Evolutionary conservation across 2,797 vertebrate genomes (phyloP).

Genomic region (Amblyopsis hoosieri): DNA sequence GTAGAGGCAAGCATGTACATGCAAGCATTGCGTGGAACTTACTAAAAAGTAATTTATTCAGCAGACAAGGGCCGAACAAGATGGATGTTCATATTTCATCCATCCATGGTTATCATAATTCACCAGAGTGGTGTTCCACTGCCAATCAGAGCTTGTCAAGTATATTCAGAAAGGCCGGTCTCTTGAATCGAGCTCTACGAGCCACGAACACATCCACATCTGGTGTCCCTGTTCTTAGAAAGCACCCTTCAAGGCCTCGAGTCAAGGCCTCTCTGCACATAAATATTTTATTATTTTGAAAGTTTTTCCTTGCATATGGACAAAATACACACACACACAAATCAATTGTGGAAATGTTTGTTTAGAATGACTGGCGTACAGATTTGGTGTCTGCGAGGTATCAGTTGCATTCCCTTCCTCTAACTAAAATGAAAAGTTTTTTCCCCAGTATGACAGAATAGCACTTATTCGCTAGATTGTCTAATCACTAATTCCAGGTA

Average conservation of each 20-base stretch:
- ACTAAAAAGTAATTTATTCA: slow-evolving; percentile 67
- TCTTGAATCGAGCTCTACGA: slow-evolving; percentile 31
- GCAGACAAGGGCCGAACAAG: slow-evolving; percentile 62
- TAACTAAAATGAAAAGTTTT: no score
- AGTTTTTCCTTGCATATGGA: not conserved
- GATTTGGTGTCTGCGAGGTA: no score
- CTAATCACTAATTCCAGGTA: slow-evolving; percentile 20
- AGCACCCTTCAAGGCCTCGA: not conserved
- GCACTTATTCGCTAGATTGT: not conserved
- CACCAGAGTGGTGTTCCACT: slow-evolving; percentile 42
- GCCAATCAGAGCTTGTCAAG: slow-evolving; percentile 61
- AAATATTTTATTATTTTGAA: not conserved
- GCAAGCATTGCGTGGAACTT: slow-evolving; percentile 57
- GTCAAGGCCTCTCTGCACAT: not conserved
- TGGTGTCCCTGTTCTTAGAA: not conserved
- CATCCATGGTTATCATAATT: slow-evolving; percentile 67
- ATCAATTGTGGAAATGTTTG: not conserved
- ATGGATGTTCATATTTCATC: slow-evolving; percentile 76
- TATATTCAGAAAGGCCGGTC: slow-evolving; percentile 40
- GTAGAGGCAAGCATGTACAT: slow-evolving; percentile 25
- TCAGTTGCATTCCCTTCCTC: not conserved
- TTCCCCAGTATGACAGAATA: no score
- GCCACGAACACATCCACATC: not conserved
- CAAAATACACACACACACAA: not conserved
- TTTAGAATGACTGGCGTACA: no score